Evolutionary conservation across 2,797 vertebrate genomes (phyloP).

Genomic region (Myotis myotis): DNA sequence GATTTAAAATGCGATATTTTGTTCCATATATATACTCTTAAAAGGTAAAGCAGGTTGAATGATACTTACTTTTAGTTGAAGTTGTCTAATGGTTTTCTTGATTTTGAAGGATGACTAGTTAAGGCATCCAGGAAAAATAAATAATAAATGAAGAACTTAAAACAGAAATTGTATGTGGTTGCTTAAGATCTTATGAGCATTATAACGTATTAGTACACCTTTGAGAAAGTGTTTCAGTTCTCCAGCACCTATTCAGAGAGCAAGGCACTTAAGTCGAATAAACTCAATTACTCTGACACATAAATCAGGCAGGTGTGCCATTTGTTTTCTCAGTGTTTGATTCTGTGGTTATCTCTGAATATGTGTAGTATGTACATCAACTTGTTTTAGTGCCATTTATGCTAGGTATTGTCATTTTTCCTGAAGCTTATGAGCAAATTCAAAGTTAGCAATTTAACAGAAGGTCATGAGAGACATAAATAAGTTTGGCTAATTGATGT

Average conservation of each 20-base stretch:
- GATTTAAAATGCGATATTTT: background rate
- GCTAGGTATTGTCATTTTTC: conserved; percentile 19
- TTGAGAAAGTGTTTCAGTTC: background rate
- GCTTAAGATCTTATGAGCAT: background rate
- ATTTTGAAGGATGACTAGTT: background rate
- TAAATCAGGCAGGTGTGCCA: background rate
- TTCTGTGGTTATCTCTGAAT: background rate
- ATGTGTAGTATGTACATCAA: background rate
- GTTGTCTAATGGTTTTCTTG: background rate
- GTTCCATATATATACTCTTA: background rate
- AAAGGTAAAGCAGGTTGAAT: conserved; percentile 4
- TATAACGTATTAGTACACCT: background rate
- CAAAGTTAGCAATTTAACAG: background rate
- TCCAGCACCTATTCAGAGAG: background rate
- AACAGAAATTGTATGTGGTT: background rate
- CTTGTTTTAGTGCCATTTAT: background rate
- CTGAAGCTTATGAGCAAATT: conserved; percentile 38
- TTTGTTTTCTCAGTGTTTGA: background rate
- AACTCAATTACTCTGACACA: background rate
- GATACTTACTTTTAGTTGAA: background rate
- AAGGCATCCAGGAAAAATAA: background rate
- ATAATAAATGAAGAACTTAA: conserved; percentile 13
- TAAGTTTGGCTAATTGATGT: background rate
- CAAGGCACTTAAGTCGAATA: background rate
- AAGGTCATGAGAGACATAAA: background rate